A percentile compares a stretch with the other conserved stretches of the same genome.
phyloP scores from a whole-genome alignment of 2,888 invertebrate species.

The Protodeltote pygarga region DNA sequence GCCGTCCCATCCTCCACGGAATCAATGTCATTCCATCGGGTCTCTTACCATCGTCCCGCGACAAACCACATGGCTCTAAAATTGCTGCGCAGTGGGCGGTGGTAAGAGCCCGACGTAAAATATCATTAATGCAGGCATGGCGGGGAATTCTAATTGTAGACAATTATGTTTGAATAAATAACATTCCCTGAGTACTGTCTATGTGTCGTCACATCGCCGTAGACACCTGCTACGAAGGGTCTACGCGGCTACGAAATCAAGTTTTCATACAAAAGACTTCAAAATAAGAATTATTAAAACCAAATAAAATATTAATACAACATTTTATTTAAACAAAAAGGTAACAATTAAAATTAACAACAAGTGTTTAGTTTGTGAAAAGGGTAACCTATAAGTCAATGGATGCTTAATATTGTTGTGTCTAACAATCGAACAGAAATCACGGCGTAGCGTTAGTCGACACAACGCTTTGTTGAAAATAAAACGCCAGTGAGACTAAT shows the following conservation, averaged over 20 bases:
- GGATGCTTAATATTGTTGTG: constrained; percentile 50
- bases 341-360: constrained; percentile 25
- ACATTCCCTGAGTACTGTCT: neutral
- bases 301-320: neutral
- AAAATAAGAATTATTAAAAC: neutral
- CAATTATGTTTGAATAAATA: neutral
- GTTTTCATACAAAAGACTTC: constrained; percentile 35
- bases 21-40: too few species aligned
- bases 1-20: too few species aligned
- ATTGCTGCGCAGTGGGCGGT: too few species aligned
- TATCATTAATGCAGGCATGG: too few species aligned
- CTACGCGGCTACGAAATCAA: constrained; percentile 48
- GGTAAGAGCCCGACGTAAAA: too few species aligned
- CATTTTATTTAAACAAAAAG: too few species aligned
- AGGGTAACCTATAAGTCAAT: constrained; percentile 45
- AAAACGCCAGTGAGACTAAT: constrained; percentile 77
- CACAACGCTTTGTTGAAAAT: constrained; percentile 73
- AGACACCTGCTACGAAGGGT: constrained; percentile 36
- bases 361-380: constrained; percentile 45
- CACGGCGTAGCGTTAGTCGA: constrained; percentile 60
- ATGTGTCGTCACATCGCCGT: constrained; percentile 23
- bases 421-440: constrained; percentile 60
- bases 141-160: neutral
- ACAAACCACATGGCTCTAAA: too few species aligned
- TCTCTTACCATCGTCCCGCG: too few species aligned